Evolutionary conservation across 2,797 vertebrate species (phyloP).

Genomic region (Gymnocypris eckloni): DNA sequence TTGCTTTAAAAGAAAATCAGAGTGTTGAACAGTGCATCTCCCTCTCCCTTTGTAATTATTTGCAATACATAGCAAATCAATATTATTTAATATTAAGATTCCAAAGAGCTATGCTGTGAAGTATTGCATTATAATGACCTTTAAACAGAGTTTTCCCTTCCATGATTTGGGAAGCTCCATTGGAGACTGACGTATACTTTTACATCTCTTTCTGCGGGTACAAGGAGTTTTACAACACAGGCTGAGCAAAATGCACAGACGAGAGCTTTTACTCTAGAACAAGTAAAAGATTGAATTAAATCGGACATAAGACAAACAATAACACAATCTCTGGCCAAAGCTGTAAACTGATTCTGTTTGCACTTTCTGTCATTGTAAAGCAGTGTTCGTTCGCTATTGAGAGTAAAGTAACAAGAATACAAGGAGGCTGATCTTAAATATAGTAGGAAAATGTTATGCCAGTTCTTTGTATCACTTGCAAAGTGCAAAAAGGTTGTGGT

Average conservation of each 20-base stretch:
- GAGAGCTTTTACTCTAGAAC: slow-evolving; percentile 86
- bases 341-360: slow-evolving; percentile 82
- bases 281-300: slow-evolving; percentile 80
- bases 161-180: slow-evolving; percentile 45
- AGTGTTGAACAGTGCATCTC: slow-evolving; percentile 70
- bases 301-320: slow-evolving; percentile 63
- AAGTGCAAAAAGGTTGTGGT: slow-evolving; percentile 70
- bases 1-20: slow-evolving; percentile 75
- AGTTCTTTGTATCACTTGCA: slow-evolving; percentile 70
- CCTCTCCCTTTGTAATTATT: slow-evolving; percentile 75
- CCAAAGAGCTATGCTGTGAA: slow-evolving; percentile 74
- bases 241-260: slow-evolving; percentile 74
- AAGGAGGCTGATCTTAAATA: slow-evolving; percentile 75
- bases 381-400: slow-evolving; percentile 71
- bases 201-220: slow-evolving; percentile 73
- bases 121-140: slow-evolving; percentile 81
- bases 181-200: slow-evolving; percentile 65
- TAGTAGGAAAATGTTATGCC: slow-evolving; percentile 73
- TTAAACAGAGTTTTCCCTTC: slow-evolving; percentile 52
- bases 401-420: slow-evolving; percentile 73
- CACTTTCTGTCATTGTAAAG: slow-evolving; percentile 74
- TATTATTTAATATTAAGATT: slow-evolving; percentile 73
- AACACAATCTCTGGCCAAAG: slow-evolving; percentile 82
- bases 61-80: slow-evolving; percentile 80
- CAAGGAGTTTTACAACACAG: slow-evolving; percentile 71